Evolutionary conservation across 2,113 vertebrate genomes (phyloP).

Genomic region (Oriolus oriolus): DNA sequence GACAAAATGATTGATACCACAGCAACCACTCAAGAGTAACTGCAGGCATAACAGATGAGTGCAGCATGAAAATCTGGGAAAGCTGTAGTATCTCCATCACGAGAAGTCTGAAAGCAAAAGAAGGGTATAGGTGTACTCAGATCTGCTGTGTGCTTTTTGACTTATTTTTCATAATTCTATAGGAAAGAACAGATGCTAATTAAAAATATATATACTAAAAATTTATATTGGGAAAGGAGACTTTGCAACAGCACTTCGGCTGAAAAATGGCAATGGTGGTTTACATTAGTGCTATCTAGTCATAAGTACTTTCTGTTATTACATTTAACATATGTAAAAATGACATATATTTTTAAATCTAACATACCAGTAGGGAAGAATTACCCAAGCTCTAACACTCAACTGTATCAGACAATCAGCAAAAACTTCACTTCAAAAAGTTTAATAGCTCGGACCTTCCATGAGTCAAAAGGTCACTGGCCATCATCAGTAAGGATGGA

Average conservation of each 20-base stretch:
- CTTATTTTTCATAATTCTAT: background rate
- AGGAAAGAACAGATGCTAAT: background rate
- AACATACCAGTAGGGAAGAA: background rate
- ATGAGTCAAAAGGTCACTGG: background rate
- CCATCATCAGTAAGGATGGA: background rate
- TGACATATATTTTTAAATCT: background rate
- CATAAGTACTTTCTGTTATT: background rate
- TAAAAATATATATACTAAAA: background rate
- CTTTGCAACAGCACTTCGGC: background rate
- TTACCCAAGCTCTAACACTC: background rate
- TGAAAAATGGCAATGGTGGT: background rate
- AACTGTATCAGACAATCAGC: background rate
- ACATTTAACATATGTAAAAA: background rate
- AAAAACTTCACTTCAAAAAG: background rate
- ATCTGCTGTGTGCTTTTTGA: background rate
- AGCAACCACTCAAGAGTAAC: conserved; percentile 23
- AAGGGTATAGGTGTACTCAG: background rate
- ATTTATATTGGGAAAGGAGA: background rate
- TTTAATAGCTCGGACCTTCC: background rate
- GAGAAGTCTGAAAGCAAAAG: background rate
- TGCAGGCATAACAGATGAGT: background rate
- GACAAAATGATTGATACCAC: conserved; percentile 22
- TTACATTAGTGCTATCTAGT: background rate
- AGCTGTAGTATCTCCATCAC: background rate
- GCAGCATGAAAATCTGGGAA: background rate